A percentile compares a stretch with the other conserved stretches of the same genome.
Evolutionary conservation across 37 sponge, comb jelly and placozoan genomes (phyloP).

Genomic region (Chondrosia reniformis): DNA sequence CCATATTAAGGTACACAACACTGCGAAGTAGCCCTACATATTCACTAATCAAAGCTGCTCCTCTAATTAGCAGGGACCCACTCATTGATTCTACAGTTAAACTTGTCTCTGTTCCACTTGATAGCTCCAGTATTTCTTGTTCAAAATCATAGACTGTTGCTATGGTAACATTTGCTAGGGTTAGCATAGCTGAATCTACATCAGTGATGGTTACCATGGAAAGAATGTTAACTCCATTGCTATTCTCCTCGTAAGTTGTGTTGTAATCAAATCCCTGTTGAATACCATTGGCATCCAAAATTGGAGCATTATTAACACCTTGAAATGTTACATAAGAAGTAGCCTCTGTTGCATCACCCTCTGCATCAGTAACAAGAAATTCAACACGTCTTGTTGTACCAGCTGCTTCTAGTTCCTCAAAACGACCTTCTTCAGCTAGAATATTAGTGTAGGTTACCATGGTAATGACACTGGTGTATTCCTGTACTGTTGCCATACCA

Average conservation of each 20-base stretch:
- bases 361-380: constrained; percentile 6
- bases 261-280: constrained; percentile 19
- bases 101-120: background rate
- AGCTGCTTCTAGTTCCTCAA: constrained; percentile 21
- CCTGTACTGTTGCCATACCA: constrained; percentile 39
- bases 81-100: background rate
- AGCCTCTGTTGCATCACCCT: constrained; percentile 24
- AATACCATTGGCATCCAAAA: constrained; percentile 52
- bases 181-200: constrained; percentile 40
- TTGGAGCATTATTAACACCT: constrained; percentile 62
- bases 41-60: constrained; percentile 13
- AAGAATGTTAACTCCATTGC: constrained; percentile 11
- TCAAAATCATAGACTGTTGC: constrained; percentile 8
- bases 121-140: constrained; percentile 28
- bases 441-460: constrained; percentile 37
- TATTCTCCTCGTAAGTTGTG: constrained; percentile 27
- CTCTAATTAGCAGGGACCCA: constrained; percentile 33
- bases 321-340: constrained; percentile 34
- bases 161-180: constrained; percentile 16
- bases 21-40: constrained; percentile 37
- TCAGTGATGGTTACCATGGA: constrained; percentile 25
- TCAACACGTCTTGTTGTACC: background rate
- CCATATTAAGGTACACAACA: constrained; percentile 38
- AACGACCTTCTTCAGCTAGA: constrained; percentile 10
- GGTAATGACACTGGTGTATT: constrained; percentile 16